Conservation (phyloP, 2,797 vertebrate genomes). For the Nyctibius grandis region DNA sequence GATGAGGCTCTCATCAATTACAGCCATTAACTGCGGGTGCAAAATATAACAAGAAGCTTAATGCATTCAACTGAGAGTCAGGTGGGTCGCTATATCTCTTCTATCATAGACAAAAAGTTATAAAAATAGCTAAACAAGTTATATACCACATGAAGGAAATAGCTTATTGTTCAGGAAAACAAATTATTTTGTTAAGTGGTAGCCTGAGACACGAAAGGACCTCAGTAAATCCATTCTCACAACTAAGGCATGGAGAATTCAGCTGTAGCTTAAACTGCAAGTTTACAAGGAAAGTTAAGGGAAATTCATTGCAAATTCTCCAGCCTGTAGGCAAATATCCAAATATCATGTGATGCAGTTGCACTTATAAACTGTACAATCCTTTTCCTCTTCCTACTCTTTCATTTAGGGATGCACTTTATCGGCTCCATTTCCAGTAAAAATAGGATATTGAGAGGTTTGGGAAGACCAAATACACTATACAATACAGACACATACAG, state of each 20-base stretch:
- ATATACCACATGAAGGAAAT: background rate
- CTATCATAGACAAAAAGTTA: background rate
- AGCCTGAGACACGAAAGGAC: background rate
- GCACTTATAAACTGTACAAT: background rate
- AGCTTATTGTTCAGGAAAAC: background rate
- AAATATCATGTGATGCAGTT: background rate
- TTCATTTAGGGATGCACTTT: background rate
- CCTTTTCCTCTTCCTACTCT: background rate
- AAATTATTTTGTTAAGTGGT: background rate
- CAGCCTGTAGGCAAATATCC: background rate
- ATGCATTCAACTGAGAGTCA: background rate
- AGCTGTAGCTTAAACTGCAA: rapidly evolving
- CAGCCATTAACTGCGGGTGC: conserved; percentile 67
- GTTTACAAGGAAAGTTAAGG: background rate
- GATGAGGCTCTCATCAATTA: conserved; percentile 74
- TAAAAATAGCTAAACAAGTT: background rate
- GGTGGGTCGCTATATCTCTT: background rate
- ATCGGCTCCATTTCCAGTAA: background rate
- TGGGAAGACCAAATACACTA: background rate
- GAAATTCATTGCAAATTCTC: background rate
- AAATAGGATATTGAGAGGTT: background rate
- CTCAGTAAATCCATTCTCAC: background rate
- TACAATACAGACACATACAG: background rate
- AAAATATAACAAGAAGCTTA: conserved; percentile 63
- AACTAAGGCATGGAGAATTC: background rate